Evolutionary conservation across 2,888 invertebrate species (phyloP).

Genomic region (Liopterus haemorrhoidalis): DNA sequence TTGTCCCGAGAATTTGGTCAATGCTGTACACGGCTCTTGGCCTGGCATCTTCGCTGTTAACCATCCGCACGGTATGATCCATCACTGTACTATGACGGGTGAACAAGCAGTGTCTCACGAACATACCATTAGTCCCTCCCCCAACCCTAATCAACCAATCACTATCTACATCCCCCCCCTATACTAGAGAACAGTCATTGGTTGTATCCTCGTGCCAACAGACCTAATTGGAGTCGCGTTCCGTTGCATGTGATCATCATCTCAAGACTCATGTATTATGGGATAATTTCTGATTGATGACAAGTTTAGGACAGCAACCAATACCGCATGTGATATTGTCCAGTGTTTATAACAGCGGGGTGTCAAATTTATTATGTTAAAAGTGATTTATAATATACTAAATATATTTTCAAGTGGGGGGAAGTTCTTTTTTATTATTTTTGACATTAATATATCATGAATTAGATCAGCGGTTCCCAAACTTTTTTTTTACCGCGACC

Average conservation of each 20-base stretch:
- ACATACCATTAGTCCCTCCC: constrained; percentile 10
- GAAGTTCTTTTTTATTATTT: too few relatives aligned
- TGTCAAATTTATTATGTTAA: too few relatives aligned
- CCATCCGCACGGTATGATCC: constrained; percentile 18
- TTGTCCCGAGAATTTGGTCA: constrained; percentile 46
- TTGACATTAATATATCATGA: too few relatives aligned
- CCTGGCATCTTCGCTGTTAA: constrained; percentile 38
- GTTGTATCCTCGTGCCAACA: constrained; percentile 9
- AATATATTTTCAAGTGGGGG: too few relatives aligned
- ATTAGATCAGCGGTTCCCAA: too few relatives aligned
- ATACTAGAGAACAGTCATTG: constrained; percentile 7
- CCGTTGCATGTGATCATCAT: constrained; percentile 5
- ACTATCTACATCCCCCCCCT: background rate
- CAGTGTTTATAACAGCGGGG: too few relatives aligned
- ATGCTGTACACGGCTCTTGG: constrained; percentile 46
- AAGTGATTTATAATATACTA: too few relatives aligned
- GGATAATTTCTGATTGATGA: constrained; percentile 9
- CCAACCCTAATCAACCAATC: constrained; percentile 8
- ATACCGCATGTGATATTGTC: too few relatives aligned
- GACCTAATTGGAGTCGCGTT: constrained; percentile 14
- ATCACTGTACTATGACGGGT: constrained; percentile 12
- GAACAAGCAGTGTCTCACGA: background rate
- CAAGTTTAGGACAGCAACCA: too few relatives aligned
- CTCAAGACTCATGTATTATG: background rate
- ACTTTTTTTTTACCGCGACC: too few relatives aligned